A percentile compares a stretch with the other conserved stretches of the same genome.
phyloP scores from a whole-genome alignment of 2,888 invertebrate species.

The Nemurella pictetii region DNA sequence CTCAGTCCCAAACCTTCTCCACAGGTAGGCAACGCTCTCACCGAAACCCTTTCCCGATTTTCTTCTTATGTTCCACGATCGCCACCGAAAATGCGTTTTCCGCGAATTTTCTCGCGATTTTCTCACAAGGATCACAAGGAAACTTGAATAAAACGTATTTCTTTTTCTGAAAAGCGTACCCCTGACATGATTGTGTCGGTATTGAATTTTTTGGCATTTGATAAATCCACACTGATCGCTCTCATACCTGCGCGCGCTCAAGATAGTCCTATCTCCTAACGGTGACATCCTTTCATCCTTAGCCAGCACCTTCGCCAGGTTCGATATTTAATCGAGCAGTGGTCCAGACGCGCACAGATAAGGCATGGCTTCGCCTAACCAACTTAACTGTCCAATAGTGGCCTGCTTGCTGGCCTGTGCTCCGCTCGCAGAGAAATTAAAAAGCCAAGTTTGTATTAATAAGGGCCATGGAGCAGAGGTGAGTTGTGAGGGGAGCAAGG shows the following conservation, averaged over 20 bases:
- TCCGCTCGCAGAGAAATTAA: conserved; percentile 2
- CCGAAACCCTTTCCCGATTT: too few relatives aligned
- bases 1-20: too few relatives aligned
- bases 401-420: neutral
- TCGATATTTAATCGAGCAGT: neutral
- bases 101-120: neutral
- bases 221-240: too few relatives aligned
- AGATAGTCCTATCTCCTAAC: too few relatives aligned
- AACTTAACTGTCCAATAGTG: neutral
- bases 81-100: neutral
- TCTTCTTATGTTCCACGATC: neutral
- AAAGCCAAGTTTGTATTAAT: conserved; percentile 26
- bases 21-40: too few relatives aligned
- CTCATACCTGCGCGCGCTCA: too few relatives aligned
- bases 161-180: too few relatives aligned
- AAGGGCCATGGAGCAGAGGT: conserved; percentile 3
- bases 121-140: too few relatives aligned
- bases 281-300: too few relatives aligned
- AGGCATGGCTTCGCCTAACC: neutral
- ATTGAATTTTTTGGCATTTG: too few relatives aligned
- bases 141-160: too few relatives aligned
- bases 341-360: neutral
- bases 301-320: neutral
- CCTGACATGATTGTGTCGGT: too few relatives aligned
- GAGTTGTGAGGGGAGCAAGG: neutral